Percentiles rank a stretch among this genome's conserved stretches.
These are phyloP conservation scores for Myotis findleyi DNA, from an alignment of 2,797 vertebrate species.

Conservation along the genomic window DNA sequence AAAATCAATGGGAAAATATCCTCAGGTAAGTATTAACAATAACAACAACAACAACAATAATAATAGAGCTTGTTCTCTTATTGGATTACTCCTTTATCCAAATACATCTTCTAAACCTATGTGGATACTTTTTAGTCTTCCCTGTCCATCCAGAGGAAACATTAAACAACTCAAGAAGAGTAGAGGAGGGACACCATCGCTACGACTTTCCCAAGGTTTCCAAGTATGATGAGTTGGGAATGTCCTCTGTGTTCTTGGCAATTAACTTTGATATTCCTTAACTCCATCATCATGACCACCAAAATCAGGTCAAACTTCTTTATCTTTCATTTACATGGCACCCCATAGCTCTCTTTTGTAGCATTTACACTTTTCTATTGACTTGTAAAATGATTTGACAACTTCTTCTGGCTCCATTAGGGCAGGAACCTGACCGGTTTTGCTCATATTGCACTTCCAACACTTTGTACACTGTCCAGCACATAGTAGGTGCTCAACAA, in stretches of 20 bases:
- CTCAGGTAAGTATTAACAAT: no score
- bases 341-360: not conserved
- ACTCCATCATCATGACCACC: not conserved
- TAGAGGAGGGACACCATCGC: not conserved
- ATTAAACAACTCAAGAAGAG: not conserved
- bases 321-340: not conserved
- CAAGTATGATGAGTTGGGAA: not conserved
- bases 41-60: no score
- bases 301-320: not conserved
- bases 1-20: no score
- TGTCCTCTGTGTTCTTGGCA: not conserved
- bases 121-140: not conserved
- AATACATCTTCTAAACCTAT: not conserved
- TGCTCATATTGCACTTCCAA: not conserved
- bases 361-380: not conserved
- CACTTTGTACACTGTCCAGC: not conserved
- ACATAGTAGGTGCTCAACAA: not conserved
- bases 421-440: not conserved
- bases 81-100: not conserved
- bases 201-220: not conserved
- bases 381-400: not conserved
- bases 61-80: not conserved
- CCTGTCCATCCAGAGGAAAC: not conserved
- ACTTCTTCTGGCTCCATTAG: not conserved
- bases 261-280: not conserved